A percentile compares a stretch with the other conserved stretches of the same genome.
Evolutionary conservation across 1,140 invertebrate genomes (phyloP).

Genomic region (Diabrotica virgifera): DNA sequence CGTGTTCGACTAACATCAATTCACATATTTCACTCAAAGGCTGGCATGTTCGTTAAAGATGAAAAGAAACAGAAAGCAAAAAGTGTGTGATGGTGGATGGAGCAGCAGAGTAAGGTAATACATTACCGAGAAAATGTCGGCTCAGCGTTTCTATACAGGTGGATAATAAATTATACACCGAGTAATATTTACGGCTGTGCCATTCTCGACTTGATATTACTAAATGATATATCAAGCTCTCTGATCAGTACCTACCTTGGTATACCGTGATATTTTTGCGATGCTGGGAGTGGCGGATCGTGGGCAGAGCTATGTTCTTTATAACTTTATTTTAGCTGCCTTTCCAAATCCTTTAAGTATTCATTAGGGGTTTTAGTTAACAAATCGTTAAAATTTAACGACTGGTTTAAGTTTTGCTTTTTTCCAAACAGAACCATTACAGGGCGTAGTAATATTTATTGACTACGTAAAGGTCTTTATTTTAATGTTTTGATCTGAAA

Average conservation of each 20-base stretch:
- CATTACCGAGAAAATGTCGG: slow-evolving; percentile 28
- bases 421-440: too few relatives aligned
- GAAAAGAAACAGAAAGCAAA: slow-evolving; percentile 21
- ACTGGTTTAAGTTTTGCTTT: too few relatives aligned
- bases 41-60: slow-evolving; percentile 17
- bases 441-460: too few relatives aligned
- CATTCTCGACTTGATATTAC: slow-evolving; percentile 38
- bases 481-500: too few relatives aligned
- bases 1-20: slow-evolving; percentile 13
- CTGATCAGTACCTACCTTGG: neutral
- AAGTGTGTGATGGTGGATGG: slow-evolving; percentile 14
- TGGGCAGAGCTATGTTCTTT: neutral
- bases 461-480: too few relatives aligned
- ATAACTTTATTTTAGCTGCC: neutral
- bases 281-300: neutral
- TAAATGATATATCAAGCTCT: slow-evolving; percentile 33
- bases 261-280: slow-evolving; percentile 14
- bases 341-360: too few relatives aligned
- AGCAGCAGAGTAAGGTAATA: slow-evolving; percentile 13
- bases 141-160: slow-evolving; percentile 39
- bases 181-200: slow-evolving; percentile 41
- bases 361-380: too few relatives aligned
- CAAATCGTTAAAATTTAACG: too few relatives aligned
- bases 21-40: slow-evolving; percentile 14
- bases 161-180: slow-evolving; percentile 42